Percentiles rank a stretch among this genome's conserved stretches.
Evolutionary conservation across 2,888 invertebrate genomes (phyloP).

Genomic region (Cephus runcator): DNA sequence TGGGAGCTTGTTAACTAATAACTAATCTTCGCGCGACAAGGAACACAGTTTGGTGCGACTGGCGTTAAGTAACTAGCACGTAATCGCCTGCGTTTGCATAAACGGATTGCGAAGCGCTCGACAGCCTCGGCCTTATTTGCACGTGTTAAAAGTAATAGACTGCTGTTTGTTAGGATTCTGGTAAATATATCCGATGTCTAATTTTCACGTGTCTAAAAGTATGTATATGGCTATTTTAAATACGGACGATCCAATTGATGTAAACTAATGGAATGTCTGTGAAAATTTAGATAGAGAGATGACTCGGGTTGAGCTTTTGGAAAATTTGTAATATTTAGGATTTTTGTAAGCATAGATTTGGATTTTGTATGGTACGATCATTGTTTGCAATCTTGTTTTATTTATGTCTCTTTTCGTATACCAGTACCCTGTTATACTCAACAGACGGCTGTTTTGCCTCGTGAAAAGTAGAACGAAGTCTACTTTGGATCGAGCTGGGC

Average conservation of each 20-base stretch:
- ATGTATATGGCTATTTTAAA: not conserved
- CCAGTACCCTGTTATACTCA: not conserved
- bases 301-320: not conserved
- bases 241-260: not conserved
- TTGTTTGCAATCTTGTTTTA: not conserved
- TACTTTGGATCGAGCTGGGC: not conserved
- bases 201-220: not conserved
- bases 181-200: not conserved
- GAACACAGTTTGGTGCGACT: slow-evolving; percentile 10
- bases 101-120: slow-evolving; percentile 29
- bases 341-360: too few relatives aligned
- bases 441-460: not conserved
- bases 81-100: slow-evolving; percentile 47
- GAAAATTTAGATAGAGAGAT: not conserved
- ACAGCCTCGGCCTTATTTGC: slow-evolving; percentile 7
- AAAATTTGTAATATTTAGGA: too few relatives aligned
- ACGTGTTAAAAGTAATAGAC: not conserved
- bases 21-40: slow-evolving; percentile 36
- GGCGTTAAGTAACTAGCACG: slow-evolving; percentile 35
- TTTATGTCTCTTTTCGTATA: not conserved
- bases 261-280: not conserved
- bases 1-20: slow-evolving; percentile 42
- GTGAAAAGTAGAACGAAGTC: not conserved
- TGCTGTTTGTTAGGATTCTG: not conserved
- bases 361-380: not conserved